These are phyloP conservation scores for Labeo rohita DNA, from an alignment of 2,113 vertebrate genomes.

Conservation along the genomic window DNA sequence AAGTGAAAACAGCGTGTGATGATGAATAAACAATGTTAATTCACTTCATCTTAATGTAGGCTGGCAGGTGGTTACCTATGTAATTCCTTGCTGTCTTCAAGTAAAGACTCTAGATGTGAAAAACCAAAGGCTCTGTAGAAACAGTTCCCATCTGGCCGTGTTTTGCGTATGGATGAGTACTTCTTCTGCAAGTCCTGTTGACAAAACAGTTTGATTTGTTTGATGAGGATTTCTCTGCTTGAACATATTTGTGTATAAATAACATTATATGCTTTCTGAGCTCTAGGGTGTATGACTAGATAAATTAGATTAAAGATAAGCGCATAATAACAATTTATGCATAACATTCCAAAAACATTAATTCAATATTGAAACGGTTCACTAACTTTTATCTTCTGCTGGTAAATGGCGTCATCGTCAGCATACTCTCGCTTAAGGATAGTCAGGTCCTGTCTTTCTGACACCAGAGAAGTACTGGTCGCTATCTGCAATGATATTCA, in stretches of 20 bases:
- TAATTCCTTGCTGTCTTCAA: constrained; percentile 89
- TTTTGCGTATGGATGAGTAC: constrained; percentile 89
- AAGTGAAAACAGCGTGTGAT: background rate
- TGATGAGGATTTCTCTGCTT: background rate
- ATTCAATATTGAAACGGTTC: constrained; percentile 6
- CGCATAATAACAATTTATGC: too few relatives aligned
- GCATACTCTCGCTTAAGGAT: constrained; percentile 89
- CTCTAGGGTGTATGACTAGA: background rate
- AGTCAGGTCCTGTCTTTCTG: constrained; percentile 84
- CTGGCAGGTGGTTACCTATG: constrained; percentile 74
- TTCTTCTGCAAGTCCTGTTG: constrained; percentile 88
- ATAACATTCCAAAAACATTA: background rate
- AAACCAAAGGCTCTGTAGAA: constrained; percentile 95
- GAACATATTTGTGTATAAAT: background rate
- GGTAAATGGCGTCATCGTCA: constrained; percentile 87
- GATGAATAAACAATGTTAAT: background rate
- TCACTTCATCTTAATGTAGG: background rate
- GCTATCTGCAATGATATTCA: constrained; percentile 78
- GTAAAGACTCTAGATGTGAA: constrained; percentile 88
- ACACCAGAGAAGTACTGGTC: constrained; percentile 89
- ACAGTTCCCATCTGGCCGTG: constrained; percentile 91
- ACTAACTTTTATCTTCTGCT: constrained; percentile 90
- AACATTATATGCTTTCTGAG: background rate
- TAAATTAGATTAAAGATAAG: background rate
- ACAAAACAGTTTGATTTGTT: background rate